Evolutionary conservation across 2,888 invertebrate genomes (phyloP), one percentile per base, ranked within the genome.

Genomic region (Drosophila putrida): DNA sequence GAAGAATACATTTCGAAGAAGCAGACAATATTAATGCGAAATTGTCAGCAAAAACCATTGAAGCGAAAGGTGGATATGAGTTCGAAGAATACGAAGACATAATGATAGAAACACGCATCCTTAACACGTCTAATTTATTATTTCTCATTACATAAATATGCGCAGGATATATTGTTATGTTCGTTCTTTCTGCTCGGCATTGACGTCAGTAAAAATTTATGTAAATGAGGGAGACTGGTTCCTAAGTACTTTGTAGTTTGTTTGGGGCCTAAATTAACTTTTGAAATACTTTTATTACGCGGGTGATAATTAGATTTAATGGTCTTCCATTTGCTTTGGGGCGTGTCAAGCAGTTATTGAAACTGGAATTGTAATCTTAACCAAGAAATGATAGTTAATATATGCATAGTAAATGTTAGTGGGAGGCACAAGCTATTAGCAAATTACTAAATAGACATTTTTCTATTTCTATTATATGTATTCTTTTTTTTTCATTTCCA

Each of bases 141-240:
- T 20, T 11, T 15, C 11, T n/a, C 33, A 15, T 28, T 28, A 31
- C 28, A 38, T 35, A 38, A 33, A 28, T 31, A 44, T n/a, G n/a
- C n/a, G 47, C 28, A 50, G 33, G 43, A 46, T 51, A 58, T 43
- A 35, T 38, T 55, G 54, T 39, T 46, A 47, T 59, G 49, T 25
- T 50, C 20, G 39, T 50, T 54, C 9, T 51, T 25, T 25, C 15
- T 28, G 46, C 28, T 10, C 11, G 36, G 11, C 49, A 47, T 50
- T 84, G 79, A 82, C 80, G 85, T 84, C 80, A 84, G 73, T 65
- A 59, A 47, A 62, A 72, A 66, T 51, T 65, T 59, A 66, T 78
- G 79, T 55, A 78, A 81, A 78, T 68, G 65, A 60, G 54, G 1
- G 36, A 10, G 36, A 10, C 11, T 50, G 47, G 47, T 49, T 36